phyloP scores from a whole-genome alignment of 2,797 vertebrate genomes.

The Lateolabrax maculatus region DNA sequence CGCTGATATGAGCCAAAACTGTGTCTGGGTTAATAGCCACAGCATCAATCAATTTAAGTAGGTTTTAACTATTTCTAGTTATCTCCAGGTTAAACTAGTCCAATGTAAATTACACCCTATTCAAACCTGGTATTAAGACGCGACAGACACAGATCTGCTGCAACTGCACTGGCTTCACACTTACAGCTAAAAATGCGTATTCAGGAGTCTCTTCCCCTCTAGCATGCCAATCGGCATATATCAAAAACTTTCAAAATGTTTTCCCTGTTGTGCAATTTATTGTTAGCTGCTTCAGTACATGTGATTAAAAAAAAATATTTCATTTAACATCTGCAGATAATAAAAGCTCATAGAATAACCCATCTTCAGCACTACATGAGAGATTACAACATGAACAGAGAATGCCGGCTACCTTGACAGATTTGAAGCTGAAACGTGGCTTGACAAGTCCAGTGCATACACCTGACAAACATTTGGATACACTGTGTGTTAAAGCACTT shows the following conservation, averaged over 20 bases:
- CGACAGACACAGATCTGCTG: constrained; percentile 26
- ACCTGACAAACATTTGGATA: constrained; percentile 46
- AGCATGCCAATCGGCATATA: not conserved
- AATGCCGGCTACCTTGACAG: constrained; percentile 42
- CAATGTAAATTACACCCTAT: constrained; percentile 38
- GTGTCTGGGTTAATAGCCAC: constrained; percentile 49
- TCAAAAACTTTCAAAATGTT: constrained; percentile 5
- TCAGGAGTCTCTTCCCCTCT: not conserved
- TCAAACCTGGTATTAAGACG: constrained; percentile 69
- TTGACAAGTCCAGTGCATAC: constrained; percentile 39
- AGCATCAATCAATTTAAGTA: constrained; percentile 31
- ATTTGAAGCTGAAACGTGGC: constrained; percentile 43
- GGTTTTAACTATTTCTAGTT: constrained; percentile 8
- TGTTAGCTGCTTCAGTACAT: not conserved
- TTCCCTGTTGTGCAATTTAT: not conserved
- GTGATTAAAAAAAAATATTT: not conserved
- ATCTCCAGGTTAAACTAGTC: constrained; percentile 30
- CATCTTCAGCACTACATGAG: constrained; percentile 10
- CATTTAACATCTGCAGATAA: not conserved
- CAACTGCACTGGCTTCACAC: constrained; percentile 12
- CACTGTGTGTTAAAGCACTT: constrained; percentile 41
- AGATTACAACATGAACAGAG: constrained; percentile 20
- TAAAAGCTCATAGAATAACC: not conserved
- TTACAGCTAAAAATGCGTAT: not conserved
- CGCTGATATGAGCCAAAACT: constrained; percentile 26